These are phyloP conservation scores for Calameuta pallipes DNA, from an alignment of 2,888 invertebrate genomes.

Conservation along the genomic window DNA sequence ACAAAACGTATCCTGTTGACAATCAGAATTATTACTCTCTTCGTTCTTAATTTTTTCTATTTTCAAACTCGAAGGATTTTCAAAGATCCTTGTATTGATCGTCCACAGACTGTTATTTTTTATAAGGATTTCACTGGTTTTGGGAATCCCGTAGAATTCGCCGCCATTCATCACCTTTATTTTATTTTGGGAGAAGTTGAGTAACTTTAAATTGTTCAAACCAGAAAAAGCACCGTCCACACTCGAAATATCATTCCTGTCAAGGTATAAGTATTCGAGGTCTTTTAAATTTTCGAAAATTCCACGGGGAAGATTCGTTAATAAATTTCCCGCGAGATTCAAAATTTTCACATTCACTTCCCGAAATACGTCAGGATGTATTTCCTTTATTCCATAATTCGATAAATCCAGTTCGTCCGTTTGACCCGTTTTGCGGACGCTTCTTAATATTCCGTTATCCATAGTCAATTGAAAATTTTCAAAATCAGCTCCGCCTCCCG, in stretches of 20 bases:
- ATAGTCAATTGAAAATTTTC: background rate
- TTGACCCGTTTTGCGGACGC: background rate
- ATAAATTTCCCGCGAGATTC: conserved; percentile 38
- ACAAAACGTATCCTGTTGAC: background rate
- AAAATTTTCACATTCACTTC: conserved; percentile 29
- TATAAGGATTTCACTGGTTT: conserved; percentile 31
- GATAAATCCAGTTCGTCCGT: background rate
- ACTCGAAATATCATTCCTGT: conserved; percentile 35
- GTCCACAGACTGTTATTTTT: conserved; percentile 39
- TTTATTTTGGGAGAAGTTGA: conserved; percentile 45
- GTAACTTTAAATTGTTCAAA: conserved; percentile 37
- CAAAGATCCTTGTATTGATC: conserved; percentile 42
- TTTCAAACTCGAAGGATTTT: background rate
- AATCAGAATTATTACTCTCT: background rate
- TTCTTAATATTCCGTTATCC: background rate
- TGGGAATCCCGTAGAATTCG: conserved; percentile 43
- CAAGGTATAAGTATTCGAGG: conserved; percentile 38
- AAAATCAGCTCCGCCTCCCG: background rate
- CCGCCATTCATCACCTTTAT: conserved; percentile 37
- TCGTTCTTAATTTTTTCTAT: background rate
- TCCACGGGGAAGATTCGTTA: conserved; percentile 36
- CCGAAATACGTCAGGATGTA: background rate
- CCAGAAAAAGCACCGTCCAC: conserved; percentile 41
- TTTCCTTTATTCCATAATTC: background rate
- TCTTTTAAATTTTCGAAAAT: conserved; percentile 44